Evolutionary conservation across 2,888 invertebrate species (phyloP).

Genomic region (Odontocerum albicorne): DNA sequence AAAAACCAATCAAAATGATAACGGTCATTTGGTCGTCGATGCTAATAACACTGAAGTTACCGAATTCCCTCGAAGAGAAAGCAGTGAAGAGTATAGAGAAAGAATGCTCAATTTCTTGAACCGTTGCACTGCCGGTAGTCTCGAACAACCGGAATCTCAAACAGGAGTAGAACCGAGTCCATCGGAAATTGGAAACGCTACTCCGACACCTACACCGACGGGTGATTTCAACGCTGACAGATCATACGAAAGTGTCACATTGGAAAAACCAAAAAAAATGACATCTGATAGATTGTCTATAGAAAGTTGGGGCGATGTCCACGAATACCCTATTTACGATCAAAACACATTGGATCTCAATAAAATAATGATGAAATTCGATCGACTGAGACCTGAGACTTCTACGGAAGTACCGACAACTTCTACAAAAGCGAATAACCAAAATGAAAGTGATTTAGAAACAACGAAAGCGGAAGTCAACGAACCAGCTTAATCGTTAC

Average conservation of each 20-base stretch:
- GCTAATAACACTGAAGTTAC: slow-evolving; percentile 44
- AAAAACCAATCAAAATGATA: slow-evolving; percentile 41
- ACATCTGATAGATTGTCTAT: slow-evolving; percentile 5
- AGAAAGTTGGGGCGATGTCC: slow-evolving; percentile 48
- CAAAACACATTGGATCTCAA: slow-evolving; percentile 54
- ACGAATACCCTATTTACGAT: slow-evolving; percentile 51
- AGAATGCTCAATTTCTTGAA: slow-evolving; percentile 54
- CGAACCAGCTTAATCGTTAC: too few relatives aligned
- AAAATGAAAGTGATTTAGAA: too few relatives aligned
- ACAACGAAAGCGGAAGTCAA: too few relatives aligned
- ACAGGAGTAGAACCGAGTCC: slow-evolving; percentile 41
- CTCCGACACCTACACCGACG: neutral
- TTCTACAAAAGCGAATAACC: too few relatives aligned
- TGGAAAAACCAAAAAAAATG: neutral
- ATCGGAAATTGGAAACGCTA: neutral
- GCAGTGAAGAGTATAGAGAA: slow-evolving; percentile 54
- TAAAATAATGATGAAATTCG: slow-evolving; percentile 43
- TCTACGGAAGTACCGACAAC: too few relatives aligned
- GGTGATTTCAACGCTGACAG: slow-evolving; percentile 4
- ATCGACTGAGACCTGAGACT: slow-evolving; percentile 37
- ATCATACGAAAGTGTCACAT: neutral
- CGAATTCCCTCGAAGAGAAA: slow-evolving; percentile 40
- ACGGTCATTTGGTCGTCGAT: slow-evolving; percentile 3
- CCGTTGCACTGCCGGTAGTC: slow-evolving; percentile 45
- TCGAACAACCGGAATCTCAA: slow-evolving; percentile 15